Base-by-base conservation (phyloP, 2,888 invertebrate species). In the Marasmarcha lunaedactyla region DNA sequence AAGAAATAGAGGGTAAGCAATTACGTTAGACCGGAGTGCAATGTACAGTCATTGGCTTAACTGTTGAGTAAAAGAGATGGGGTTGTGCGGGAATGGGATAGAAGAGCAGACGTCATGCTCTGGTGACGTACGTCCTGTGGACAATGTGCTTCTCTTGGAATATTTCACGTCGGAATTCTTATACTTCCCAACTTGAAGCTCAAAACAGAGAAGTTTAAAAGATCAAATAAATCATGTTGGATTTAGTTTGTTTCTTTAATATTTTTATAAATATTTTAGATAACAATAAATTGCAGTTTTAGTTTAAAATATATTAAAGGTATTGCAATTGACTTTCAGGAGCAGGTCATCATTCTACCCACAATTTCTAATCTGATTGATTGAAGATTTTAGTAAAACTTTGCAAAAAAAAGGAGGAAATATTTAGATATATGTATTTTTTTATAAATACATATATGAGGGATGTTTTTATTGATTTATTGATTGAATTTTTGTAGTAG, bases 61-160 rank as follows among this genome's bases (percentile, higher is more conserved):
- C 45, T 49, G 14, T 12, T 34, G 14, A 34, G 12, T 14, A 54
- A 63, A 57, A 48, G 46, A 55, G 53, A 36, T 45, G 50, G 54
- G 46, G 49, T 47, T 42, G 49, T 45, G 63, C 51, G 59, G 48
- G 63, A 63, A 61, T 42, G 57, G 52, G 60, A 59, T 49, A 51
- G 46, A 46, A 38, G 43, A 48, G 45, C 53, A 60, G 62, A 71
- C 73, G 76, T 73, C 71, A 73, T 54, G 73, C 63, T 67, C 69
- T 56, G 69, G 61, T 71, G 76, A 71, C 66, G 70, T 71, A 59
- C 59, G 62, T 60, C 62, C 64, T 57, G 59, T 49, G 59, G 55
- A 54, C 62, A 59, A 57, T 61, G 63, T 59, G 59, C 57, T 53
- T 51, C 46, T 48, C 44, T 44, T 48, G 47, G 46, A 45, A 44